Evolutionary conservation across 2,113 vertebrate genomes (phyloP).

Genomic region (Cololabis saira): DNA sequence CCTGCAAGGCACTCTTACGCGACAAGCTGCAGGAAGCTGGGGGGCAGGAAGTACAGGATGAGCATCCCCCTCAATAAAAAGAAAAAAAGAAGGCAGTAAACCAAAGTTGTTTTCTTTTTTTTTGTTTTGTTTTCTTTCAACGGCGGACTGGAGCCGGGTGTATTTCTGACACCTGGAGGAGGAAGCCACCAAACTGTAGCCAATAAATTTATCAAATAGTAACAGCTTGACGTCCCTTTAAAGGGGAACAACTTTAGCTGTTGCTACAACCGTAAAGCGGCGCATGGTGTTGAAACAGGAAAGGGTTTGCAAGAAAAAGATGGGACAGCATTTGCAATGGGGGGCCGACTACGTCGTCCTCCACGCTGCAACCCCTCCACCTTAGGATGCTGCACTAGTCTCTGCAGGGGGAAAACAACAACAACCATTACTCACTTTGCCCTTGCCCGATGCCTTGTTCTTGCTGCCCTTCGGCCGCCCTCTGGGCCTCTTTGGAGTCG

Average conservation of each 20-base stretch:
- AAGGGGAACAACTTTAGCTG: conserved; percentile 48
- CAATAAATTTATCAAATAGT: conserved; percentile 44
- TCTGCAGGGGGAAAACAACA: background rate
- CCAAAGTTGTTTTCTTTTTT: conserved; percentile 6
- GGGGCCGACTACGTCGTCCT: background rate
- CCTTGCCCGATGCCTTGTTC: conserved; percentile 89
- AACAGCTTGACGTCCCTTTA: conserved; percentile 54
- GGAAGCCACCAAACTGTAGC: conserved; percentile 25
- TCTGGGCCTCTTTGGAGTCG: conserved; percentile 92
- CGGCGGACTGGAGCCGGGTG: conserved; percentile 1
- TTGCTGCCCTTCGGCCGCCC: conserved; percentile 96
- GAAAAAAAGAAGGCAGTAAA: conserved; percentile 39
- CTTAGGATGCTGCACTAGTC: background rate
- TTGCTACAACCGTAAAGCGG: conserved; percentile 19
- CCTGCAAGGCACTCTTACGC: conserved; percentile 74
- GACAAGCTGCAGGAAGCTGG: conserved; percentile 77
- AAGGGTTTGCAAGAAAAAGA: conserved; percentile 8
- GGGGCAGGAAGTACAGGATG: conserved; percentile 74
- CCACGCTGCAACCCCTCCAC: background rate
- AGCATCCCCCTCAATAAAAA: conserved; percentile 31
- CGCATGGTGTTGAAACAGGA: conserved; percentile 9
- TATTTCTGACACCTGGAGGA: conserved; percentile 59
- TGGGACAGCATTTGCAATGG: background rate
- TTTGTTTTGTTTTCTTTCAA: too few species aligned
- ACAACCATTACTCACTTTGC: conserved; percentile 84